Base-by-base conservation (phyloP, 2,113 vertebrate genomes). In the Corvus cornix region DNA sequence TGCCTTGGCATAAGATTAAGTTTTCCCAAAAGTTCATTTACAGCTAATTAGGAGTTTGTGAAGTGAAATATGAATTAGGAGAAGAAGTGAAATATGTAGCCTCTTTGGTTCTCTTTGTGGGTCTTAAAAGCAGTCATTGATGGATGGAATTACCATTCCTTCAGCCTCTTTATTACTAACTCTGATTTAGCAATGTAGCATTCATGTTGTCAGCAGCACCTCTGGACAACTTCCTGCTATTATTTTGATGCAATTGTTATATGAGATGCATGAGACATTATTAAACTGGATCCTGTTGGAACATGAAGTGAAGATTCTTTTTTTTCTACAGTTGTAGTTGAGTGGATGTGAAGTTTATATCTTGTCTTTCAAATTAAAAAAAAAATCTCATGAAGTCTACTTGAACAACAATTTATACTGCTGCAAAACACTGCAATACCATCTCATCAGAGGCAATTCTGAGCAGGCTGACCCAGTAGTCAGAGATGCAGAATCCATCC, bases 21-120 rank as follows among this genome's bases (percentile, higher is more conserved):
- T 90, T 96, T 94, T 91, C 88, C 84, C 77, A 75, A 82, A 96
- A 96, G 85, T 80, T 87, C 74, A 68, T 92, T 93, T 93, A 74
- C 80, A 96, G 51, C 84, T 96, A 85, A 77, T 95, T 80, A 91
- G 39, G 43, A 84, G 80, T 94, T 95, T 89, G 56, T 88, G 94
- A 93, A 97, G n/a, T n/a, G n/a, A n/a, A n/a, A n/a, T n/a, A n/a
- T n/a, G n/a, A n/a, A n/a, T n/a, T n/a, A n/a, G n/a, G n/a, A 90
- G 30, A 35, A 59, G 78, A 33, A 56, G 73, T 37, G 67, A 97
- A 96, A 90, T 93, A 69, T 67, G 30, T 51, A 88, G 31, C 68
- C 21, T 43, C 51, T 87, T 91, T 39, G 37, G 78, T 89, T 81
- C 39, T 49, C 48, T 96, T 76, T 9, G 11, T 93, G 48, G 27